These are phyloP conservation scores for Neomicropteryx cornuta DNA, from an alignment of 1,140 invertebrate genomes.

Conservation along the genomic window DNA sequence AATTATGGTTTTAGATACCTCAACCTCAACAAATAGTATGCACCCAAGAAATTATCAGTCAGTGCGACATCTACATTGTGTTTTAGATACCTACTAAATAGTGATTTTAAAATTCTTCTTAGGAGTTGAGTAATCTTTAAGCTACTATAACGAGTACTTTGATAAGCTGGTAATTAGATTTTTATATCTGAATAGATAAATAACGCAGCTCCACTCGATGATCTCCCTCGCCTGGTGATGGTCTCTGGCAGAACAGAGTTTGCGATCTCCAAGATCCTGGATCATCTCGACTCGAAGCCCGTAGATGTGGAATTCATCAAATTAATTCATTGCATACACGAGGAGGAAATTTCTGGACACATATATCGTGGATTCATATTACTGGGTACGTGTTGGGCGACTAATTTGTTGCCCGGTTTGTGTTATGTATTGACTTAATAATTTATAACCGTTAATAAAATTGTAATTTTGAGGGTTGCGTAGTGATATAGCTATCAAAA, in stretches of 20 bases:
- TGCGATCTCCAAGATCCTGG: slow-evolving; percentile 44
- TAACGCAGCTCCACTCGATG: slow-evolving; percentile 32
- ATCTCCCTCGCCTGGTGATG: slow-evolving; percentile 49
- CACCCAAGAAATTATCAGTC: no score
- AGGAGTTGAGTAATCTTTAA: no score
- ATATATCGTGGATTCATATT: slow-evolving; percentile 20
- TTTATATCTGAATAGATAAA: slow-evolving; percentile 28
- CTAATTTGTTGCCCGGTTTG: slow-evolving; percentile 5
- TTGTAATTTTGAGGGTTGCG: no score
- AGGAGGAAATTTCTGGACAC: slow-evolving; percentile 18
- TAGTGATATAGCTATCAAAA: no score
- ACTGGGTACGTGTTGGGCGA: slow-evolving; percentile 19
- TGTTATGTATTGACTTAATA: slow-evolving; percentile 15
- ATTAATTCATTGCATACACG: slow-evolving; percentile 23
- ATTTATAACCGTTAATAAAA: no score
- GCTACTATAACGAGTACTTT: no score
- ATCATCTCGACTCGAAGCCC: slow-evolving; percentile 30
- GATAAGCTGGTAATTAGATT: no score
- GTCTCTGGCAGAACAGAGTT: slow-evolving; percentile 53
- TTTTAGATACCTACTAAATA: no score
- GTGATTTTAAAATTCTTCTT: no score
- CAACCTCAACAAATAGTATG: no score
- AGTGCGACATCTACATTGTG: no score
- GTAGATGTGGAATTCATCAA: slow-evolving; percentile 22
- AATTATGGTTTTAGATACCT: no score